Conservation (phyloP, 1,140 invertebrate genomes). For the Oedothorax gibbosus region DNA sequence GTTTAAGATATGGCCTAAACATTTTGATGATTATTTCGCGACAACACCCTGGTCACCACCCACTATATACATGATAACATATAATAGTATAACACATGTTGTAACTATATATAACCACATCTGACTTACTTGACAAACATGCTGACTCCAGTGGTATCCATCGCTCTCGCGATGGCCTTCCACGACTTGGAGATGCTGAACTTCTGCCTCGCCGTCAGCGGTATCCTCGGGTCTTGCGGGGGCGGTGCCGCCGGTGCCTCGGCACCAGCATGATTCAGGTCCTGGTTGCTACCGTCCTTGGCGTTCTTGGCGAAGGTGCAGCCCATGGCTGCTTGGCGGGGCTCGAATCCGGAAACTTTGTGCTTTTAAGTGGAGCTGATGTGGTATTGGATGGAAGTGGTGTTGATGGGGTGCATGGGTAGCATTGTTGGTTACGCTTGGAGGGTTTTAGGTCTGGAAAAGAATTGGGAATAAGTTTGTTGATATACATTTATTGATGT, state of each 20-base stretch:
- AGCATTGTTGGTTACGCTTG: no score
- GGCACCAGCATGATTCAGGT: slow-evolving; percentile 31
- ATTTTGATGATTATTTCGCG: no score
- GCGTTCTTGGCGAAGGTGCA: slow-evolving; percentile 51
- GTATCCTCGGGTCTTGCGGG: slow-evolving; percentile 81
- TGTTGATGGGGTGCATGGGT: no score
- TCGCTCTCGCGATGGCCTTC: slow-evolving; percentile 87
- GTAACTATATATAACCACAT: no score
- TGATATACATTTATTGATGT: no score
- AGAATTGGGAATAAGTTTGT: no score
- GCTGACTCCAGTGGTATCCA: slow-evolving; percentile 86
- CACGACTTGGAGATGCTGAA: slow-evolving; percentile 88
- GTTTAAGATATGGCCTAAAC: no score
- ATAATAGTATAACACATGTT: no score
- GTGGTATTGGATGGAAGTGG: neutral
- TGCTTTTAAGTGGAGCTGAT: neutral
- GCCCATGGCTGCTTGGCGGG: slow-evolving; percentile 25
- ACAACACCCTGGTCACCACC: no score
- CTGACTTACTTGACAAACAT: slow-evolving; percentile 94
- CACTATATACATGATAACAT: no score
- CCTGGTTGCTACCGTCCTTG: slow-evolving; percentile 33
- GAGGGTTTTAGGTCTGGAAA: no score
- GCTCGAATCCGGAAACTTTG: neutral
- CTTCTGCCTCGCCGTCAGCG: slow-evolving; percentile 86
- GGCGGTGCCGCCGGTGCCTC: slow-evolving; percentile 72